Evolutionary conservation across 2,888 invertebrate genomes (phyloP), one percentile per base, ranked within the genome.

Genomic region (Girardia tigrina): DNA sequence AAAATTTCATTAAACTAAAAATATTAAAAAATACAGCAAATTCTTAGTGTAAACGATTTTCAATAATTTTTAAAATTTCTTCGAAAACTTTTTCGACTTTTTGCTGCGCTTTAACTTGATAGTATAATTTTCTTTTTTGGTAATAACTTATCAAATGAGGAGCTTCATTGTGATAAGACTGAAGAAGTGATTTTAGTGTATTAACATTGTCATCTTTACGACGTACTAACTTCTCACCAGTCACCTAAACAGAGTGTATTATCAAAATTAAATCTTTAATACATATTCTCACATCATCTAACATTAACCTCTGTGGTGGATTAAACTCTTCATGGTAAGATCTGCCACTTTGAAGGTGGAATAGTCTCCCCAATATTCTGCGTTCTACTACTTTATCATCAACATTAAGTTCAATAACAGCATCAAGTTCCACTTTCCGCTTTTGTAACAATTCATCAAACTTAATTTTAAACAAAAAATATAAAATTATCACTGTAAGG

Each of bases 281-380:
- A 56, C 4, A 12, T 20, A 74, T 76, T 85, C 88, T 87, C 83
- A 91, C 88, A 86, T 95, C 94, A 86, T 95, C 95, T 77, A 87
- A 91, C 93, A 95, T 94, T 0, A 89, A 82, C 78, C 89, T 88
- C 85, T 90, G 92, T 0, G 97, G 97, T 42, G 97, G 97, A 80
- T 91, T 90, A 84, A 94, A 95, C 84, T 94, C 92, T 82, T 93
- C 92, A 84, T 97, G 95, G 84, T 98, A 97, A 29, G 92, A 92
- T 77, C 95, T 88, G 0, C 97, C 97, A 85, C 93, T 93, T 0
- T 89, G 78, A 23, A 88, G 87, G 85, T 97, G 97, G 80, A 95
- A 90, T 77, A 95, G 86, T 77, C 97, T 88, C 0, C 94, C 94
- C 56, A 92, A 92, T 79, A 95, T 93, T 80, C 94, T 88, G 69